phyloP scores from a whole-genome alignment of 23 tunicate genomes.

The Diplosoma virens region DNA sequence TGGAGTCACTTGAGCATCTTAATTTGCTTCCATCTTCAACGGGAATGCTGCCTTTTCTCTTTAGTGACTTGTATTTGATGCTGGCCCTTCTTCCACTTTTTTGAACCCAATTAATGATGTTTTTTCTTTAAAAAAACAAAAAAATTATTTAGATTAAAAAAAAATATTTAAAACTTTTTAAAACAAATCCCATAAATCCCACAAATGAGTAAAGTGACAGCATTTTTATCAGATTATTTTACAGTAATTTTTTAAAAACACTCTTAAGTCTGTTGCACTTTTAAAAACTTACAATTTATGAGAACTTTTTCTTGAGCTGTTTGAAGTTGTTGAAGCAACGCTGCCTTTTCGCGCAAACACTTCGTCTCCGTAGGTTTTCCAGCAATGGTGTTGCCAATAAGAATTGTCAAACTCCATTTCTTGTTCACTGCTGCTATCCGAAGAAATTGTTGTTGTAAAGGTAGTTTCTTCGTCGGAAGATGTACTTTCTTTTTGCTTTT shows the following conservation, averaged over 20 bases:
- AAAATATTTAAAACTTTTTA: not conserved
- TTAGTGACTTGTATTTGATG: not conserved
- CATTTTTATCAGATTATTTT: too few relatives aligned
- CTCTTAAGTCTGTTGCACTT: too few relatives aligned
- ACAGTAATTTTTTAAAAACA: too few relatives aligned
- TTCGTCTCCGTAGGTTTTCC: too few relatives aligned
- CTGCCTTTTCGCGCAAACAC: conserved; percentile 15
- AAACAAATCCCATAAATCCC: not conserved
- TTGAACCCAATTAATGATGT: conserved; percentile 14
- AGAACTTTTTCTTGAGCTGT: not conserved
- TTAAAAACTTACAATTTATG: conserved; percentile 9
- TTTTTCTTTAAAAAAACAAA: not conserved
- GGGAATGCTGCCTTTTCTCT: not conserved
- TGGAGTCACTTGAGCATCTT: not conserved
- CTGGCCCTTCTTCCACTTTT: conserved; percentile 13
- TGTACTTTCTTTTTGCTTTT: too few relatives aligned
- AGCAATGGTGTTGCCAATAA: too few relatives aligned
- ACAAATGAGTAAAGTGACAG: too few relatives aligned
- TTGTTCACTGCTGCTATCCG: too few relatives aligned
- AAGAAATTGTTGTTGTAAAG: too few relatives aligned
- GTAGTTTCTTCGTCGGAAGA: too few relatives aligned
- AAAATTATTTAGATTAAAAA: not conserved
- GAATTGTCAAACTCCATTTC: too few relatives aligned
- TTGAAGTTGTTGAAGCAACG: not conserved
- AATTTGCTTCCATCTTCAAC: not conserved